Evolutionary conservation across 2,113 vertebrate genomes (phyloP).

Genomic region (Pollimyrus isidori): DNA sequence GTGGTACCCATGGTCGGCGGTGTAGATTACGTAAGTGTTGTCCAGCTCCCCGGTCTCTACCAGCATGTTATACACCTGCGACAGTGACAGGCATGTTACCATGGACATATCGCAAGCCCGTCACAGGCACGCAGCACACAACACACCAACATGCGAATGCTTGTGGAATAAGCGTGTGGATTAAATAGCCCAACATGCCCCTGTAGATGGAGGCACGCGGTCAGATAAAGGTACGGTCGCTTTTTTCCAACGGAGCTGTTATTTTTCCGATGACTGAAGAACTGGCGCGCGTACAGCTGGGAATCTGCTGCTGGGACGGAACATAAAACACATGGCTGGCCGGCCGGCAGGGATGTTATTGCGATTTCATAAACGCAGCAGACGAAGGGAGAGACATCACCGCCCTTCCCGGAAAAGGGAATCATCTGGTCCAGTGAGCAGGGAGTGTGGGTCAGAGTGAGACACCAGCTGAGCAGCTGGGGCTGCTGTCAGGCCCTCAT

Average conservation of each 20-base stretch:
- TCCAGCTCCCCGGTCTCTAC: conserved; percentile 78
- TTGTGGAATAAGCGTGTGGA: neutral
- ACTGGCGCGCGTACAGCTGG: neutral
- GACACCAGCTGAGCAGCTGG: neutral
- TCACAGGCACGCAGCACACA: neutral
- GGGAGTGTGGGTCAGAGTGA: neutral
- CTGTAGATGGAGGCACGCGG: neutral
- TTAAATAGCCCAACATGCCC: neutral
- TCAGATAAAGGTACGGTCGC: neutral
- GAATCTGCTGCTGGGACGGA: neutral
- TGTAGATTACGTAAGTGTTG: conserved; percentile 92
- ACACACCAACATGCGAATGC: neutral
- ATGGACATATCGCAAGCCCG: neutral
- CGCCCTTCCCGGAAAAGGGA: neutral
- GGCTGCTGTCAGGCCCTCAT: conserved; percentile 6
- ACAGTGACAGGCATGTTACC: neutral
- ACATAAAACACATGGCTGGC: conserved; percentile 2
- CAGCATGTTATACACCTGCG: conserved; percentile 14
- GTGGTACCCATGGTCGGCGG: conserved; percentile 92
- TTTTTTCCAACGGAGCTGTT: neutral
- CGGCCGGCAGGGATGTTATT: neutral
- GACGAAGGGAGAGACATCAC: neutral
- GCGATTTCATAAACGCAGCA: neutral
- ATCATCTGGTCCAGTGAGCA: conserved; percentile 12
- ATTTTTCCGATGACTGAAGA: neutral